Evolutionary conservation across 1,140 invertebrate genomes (phyloP).

Genomic region (Drosophila setifemur): DNA sequence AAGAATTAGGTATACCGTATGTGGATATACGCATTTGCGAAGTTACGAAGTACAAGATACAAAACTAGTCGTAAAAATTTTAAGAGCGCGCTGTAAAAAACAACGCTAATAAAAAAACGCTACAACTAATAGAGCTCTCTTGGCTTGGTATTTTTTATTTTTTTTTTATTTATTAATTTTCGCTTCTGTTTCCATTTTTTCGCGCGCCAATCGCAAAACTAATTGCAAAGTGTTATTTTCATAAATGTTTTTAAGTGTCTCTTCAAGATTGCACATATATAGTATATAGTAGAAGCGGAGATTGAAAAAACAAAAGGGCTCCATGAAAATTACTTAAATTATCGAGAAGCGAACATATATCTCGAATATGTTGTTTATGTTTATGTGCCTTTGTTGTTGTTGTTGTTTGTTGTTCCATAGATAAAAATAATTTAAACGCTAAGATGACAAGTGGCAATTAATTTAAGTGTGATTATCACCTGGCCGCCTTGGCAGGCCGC

Average conservation of each 20-base stretch:
- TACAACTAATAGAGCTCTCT: conserved; percentile 73
- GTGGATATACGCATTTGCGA: conserved; percentile 13
- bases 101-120: conserved; percentile 37
- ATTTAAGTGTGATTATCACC: conserved; percentile 81
- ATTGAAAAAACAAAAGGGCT: conserved; percentile 20
- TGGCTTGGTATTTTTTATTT: conserved; percentile 27
- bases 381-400: conserved; percentile 7
- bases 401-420: conserved; percentile 50
- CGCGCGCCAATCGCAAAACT: conserved; percentile 60
- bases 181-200: conserved; percentile 26
- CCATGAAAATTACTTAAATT: conserved; percentile 34
- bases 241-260: conserved; percentile 32
- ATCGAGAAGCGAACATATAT: conserved; percentile 31
- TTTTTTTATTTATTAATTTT: conserved; percentile 10
- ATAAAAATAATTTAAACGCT: conserved; percentile 80
- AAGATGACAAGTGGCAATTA: conserved; percentile 81
- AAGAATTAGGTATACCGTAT: conserved; percentile 15
- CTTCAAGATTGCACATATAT: conserved; percentile 60
- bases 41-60: conserved; percentile 32
- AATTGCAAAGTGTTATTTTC: conserved; percentile 42
- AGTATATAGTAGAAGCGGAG: conserved; percentile 21
- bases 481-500: conserved; percentile 59
- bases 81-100: conserved; percentile 50
- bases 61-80: conserved; percentile 45
- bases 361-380: conserved; percentile 10